A percentile compares a stretch with the other conserved stretches of the same genome.
These are phyloP conservation scores for Chlorospingus semifuscus DNA, from an alignment of 2,797 vertebrate genomes.

Conservation along the genomic window DNA sequence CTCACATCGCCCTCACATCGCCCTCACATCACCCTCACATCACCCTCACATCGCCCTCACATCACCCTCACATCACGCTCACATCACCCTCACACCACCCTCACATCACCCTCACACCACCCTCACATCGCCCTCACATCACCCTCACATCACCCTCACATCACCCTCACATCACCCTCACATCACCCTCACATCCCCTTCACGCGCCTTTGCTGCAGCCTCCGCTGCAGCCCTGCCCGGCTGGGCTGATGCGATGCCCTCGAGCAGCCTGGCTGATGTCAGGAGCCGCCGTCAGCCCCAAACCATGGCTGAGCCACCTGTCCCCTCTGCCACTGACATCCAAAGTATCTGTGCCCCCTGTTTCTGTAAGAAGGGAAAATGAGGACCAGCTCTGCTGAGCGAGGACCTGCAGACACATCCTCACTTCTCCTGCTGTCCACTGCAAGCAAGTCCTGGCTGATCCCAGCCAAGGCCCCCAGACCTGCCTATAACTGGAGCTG, in stretches of 20 bases:
- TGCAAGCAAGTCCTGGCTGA: not conserved
- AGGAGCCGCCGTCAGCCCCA: not conserved
- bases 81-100: not conserved
- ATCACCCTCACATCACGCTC: not conserved
- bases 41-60: not conserved
- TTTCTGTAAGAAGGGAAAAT: not conserved
- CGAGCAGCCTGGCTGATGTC: not conserved
- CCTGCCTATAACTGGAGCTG: not conserved
- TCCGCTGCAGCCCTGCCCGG: not conserved
- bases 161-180: too few species aligned
- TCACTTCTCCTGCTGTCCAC: not conserved
- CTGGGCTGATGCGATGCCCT: not conserved
- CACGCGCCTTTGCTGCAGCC: not conserved
- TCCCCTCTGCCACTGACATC: not conserved
- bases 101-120: too few species aligned
- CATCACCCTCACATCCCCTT: not conserved
- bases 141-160: not conserved
- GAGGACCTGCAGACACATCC: not conserved
- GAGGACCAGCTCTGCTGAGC: not conserved
- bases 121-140: not conserved
- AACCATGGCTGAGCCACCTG: not conserved
- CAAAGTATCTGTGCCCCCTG: not conserved
- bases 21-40: too few species aligned
- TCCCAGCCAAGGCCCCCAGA: not conserved
- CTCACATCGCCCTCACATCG: too few species aligned